Percentiles rank a stretch among this genome's conserved stretches.
Evolutionary conservation across 2,113 vertebrate genomes (phyloP).

Genomic region (Boulengeromyrus knoepffleri): DNA sequence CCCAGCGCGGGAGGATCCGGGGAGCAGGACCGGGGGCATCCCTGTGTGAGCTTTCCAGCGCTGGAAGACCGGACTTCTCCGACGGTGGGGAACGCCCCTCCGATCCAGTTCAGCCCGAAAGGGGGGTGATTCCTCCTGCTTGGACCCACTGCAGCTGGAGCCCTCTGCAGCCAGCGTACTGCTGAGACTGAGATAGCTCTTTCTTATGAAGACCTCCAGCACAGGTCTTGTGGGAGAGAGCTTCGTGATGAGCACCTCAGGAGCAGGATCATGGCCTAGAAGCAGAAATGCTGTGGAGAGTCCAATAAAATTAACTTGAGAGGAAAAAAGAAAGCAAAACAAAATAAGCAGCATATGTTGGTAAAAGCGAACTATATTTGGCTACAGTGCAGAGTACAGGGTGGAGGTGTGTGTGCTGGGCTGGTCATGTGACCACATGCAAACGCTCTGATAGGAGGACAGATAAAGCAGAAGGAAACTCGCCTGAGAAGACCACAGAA

Average conservation of each 20-base stretch:
- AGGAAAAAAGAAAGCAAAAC: background rate
- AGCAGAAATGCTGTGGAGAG: background rate
- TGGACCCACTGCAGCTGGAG: background rate
- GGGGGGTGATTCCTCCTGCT: background rate
- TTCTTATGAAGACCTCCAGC: background rate
- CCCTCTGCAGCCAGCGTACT: background rate
- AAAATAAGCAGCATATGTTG: background rate
- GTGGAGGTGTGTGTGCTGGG: background rate
- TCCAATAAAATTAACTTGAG: background rate
- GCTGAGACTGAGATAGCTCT: background rate
- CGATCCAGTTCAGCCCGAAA: background rate
- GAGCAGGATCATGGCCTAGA: background rate
- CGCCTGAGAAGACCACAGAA: background rate
- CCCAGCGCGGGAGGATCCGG: background rate
- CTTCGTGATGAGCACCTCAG: background rate
- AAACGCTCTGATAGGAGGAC: background rate
- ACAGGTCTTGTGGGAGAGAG: background rate
- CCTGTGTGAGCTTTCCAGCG: background rate
- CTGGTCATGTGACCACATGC: background rate
- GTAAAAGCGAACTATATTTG: background rate
- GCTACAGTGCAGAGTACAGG: background rate
- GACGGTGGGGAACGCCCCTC: background rate
- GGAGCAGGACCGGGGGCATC: background rate
- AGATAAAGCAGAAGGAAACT: slow-evolving; percentile 8
- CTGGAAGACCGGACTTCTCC: background rate